Conservation (phyloP, 1,140 invertebrate species). For the Mizuhopecten yessoensis region DNA sequence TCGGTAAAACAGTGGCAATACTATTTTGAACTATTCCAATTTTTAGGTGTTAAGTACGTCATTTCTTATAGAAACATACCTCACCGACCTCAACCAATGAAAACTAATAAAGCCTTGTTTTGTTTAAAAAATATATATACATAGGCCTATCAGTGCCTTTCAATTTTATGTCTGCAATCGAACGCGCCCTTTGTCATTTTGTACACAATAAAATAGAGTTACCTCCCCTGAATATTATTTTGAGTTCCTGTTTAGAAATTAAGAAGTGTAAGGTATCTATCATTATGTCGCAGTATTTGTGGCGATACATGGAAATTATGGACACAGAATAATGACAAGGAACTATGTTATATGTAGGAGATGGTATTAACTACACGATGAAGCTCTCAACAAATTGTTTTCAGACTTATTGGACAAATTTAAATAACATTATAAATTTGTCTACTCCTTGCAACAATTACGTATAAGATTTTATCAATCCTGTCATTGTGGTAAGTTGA, state of each 20-base stretch:
- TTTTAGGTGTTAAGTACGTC: too few species aligned
- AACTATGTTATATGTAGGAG: not conserved
- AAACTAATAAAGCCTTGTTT: too few species aligned
- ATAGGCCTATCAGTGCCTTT: too few species aligned
- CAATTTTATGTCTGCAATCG: too few species aligned
- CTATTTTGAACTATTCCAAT: too few species aligned
- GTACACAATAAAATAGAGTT: not conserved
- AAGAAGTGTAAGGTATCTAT: not conserved
- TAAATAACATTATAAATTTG: not conserved
- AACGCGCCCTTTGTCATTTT: not conserved
- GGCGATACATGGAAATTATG: not conserved
- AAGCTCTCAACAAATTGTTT: not conserved
- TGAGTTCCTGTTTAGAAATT: not conserved
- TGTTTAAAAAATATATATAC: too few species aligned
- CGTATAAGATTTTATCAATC: not conserved
- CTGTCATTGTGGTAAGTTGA: not conserved
- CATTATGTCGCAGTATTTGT: not conserved
- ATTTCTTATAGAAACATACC: too few species aligned
- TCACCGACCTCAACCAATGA: too few species aligned
- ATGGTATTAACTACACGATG: not conserved
- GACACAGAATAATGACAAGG: not conserved
- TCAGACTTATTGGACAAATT: not conserved
- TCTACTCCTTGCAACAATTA: not conserved
- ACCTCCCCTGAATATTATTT: not conserved
- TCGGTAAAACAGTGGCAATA: too few species aligned